Conservation (phyloP, 2,113 vertebrate species). For the Macrotis lagotis region DNA sequence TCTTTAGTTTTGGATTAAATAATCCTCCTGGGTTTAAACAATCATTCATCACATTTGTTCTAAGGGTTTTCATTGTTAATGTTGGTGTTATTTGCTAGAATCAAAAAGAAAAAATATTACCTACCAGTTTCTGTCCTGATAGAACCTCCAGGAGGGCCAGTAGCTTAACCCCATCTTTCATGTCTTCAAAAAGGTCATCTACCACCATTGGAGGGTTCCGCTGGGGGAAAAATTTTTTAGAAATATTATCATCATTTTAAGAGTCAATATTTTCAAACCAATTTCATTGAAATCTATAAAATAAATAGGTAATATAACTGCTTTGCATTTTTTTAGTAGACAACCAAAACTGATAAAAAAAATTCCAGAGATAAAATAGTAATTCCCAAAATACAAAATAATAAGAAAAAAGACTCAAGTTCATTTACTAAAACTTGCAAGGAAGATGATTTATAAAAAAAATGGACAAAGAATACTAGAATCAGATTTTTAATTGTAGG, state of each 20-base stretch:
- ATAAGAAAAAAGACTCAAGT: not conserved
- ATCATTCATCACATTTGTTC: not conserved
- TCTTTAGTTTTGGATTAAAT: not conserved
- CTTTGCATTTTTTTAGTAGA: not conserved
- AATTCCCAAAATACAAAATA: not conserved
- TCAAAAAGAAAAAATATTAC: constrained; percentile 60
- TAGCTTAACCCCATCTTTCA: constrained; percentile 94
- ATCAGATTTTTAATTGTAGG: not conserved
- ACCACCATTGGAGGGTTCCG: constrained; percentile 92
- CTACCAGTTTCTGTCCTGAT: constrained; percentile 95
- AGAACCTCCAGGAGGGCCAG: constrained; percentile 94
- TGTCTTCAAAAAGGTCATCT: constrained; percentile 95
- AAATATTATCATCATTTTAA: not conserved
- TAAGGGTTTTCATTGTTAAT: not conserved
- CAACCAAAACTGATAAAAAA: not conserved
- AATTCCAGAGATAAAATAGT: not conserved
- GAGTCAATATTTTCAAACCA: not conserved
- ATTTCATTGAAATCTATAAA: not conserved
- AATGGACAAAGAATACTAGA: not conserved
- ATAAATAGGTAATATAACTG: not conserved
- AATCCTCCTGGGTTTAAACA: not conserved
- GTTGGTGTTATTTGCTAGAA: not conserved
- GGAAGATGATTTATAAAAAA: not conserved
- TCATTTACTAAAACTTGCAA: not conserved
- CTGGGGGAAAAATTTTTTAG: constrained; percentile 77